Base-by-base conservation (phyloP, 2,888 invertebrate species). In the Acronicta psi region DNA sequence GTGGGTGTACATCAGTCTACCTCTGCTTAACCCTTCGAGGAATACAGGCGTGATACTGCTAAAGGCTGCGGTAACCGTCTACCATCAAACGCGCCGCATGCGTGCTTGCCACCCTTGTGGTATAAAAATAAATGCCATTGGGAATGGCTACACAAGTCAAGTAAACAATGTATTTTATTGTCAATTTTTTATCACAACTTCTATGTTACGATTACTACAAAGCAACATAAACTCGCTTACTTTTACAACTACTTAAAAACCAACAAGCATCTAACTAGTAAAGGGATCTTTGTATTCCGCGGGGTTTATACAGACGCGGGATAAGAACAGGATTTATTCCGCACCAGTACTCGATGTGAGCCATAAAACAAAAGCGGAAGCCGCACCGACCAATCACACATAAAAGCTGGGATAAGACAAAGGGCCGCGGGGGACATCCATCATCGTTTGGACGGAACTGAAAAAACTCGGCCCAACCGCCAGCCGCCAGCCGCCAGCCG, bases 371-470 rank as follows among this genome's bases (percentile, higher is more conserved):
- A 75, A 69, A 53, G 46, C 55, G 58, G 50, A 59, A 56, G 55
- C 58, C 60, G 31, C 37, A 55, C 34, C 55, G 44, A 69, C 63
- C 69, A 69, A 78, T 72, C 73, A 75, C 67, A 74, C 57, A 51
- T 59, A 58, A 62, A 58, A 42, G 60, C 62, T 54, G 47, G 49
- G 52, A 54, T 53, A 53, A 72, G 66, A 73, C 76, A 69, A 73
- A 75, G 59, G 62, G 61, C 45, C 73, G 44, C 68, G 43, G 18
- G 59, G 57, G 65, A 70, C 79, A 75, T 76, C 60, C 42, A 70
- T 76, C 76, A 76, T 76, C 76, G 69, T 78, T 75, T 68, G 57
- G 44, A 49, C 45, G 34, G n/a, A 5, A 18, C 40, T 43, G 50
- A 60, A 75, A 61, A 61, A 56, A 45, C 61, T 41, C 23, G 11